Conservation (phyloP, 2,888 invertebrate species). For the Drosophila atripex region DNA sequence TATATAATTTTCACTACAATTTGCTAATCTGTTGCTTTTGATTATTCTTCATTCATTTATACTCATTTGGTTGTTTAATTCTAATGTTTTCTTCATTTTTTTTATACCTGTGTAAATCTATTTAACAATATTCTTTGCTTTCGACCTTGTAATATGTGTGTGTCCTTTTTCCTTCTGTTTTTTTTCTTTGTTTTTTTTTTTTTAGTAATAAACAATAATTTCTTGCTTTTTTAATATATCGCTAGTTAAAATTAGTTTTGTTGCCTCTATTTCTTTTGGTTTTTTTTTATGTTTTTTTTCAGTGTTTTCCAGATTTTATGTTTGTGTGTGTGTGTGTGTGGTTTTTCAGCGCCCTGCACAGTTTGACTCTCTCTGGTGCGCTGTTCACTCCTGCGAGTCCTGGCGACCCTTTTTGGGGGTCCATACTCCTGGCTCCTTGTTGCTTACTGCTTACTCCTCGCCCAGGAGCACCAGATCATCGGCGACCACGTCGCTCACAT, state of each 20-base stretch:
- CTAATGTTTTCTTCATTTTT: constrained; percentile 40
- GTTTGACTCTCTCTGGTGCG: constrained; percentile 80
- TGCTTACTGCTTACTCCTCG: constrained; percentile 85
- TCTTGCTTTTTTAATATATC: constrained; percentile 69
- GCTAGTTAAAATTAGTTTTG: constrained; percentile 76
- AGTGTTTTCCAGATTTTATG: constrained; percentile 28
- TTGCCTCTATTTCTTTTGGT: constrained; percentile 46
- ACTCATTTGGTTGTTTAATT: constrained; percentile 46
- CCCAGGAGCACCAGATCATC: constrained; percentile 94
- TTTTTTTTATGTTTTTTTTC: constrained; percentile 16
- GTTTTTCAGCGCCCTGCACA: constrained; percentile 79
- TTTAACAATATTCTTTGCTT: constrained; percentile 74
- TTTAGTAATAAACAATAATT: constrained; percentile 72
- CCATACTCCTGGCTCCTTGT: background rate
- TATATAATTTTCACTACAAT: constrained; percentile 63
- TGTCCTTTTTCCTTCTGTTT: constrained; percentile 29
- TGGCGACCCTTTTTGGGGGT: constrained; percentile 19
- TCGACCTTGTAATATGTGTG: constrained; percentile 71
- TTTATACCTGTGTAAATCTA: constrained; percentile 61
- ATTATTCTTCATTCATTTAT: constrained; percentile 71
- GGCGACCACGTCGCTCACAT: constrained; percentile 97
- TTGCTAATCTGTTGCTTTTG: constrained; percentile 75
- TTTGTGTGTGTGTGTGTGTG: constrained; percentile 32
- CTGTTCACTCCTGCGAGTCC: constrained; percentile 55
- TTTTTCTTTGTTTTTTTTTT: background rate